phyloP scores from a whole-genome alignment of 2,113 vertebrate species.

The Tychaedon coryphoeus region DNA sequence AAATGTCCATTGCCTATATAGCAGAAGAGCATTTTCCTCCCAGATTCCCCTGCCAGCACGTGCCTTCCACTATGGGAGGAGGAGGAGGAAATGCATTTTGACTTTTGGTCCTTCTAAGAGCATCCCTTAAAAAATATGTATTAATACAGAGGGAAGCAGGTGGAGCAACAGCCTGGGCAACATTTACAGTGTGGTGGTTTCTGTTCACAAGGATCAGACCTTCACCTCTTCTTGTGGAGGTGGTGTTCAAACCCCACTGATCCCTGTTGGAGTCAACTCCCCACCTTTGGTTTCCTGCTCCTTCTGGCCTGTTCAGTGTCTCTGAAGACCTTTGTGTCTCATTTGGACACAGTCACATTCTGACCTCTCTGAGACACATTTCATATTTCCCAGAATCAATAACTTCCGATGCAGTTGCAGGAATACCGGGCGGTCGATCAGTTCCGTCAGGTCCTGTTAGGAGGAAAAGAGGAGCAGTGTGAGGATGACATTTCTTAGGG shows the following conservation, averaged over 20 bases:
- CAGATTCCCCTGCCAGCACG: not conserved
- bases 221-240: not conserved
- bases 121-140: not conserved
- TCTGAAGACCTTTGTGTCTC: conserved; percentile 10
- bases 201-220: not conserved
- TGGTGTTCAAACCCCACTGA: not conserved
- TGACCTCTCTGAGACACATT: conserved; percentile 49
- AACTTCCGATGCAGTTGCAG: conserved; percentile 39
- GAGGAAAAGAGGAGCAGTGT: not conserved
- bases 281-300: not conserved
- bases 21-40: not conserved
- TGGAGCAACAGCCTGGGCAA: not conserved
- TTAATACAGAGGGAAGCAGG: not conserved
- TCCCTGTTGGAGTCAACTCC: not conserved
- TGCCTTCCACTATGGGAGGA: not conserved
- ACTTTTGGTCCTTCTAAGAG: not conserved
- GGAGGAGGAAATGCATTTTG: not conserved
- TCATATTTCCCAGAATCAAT: conserved; percentile 59
- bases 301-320: not conserved
- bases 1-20: not conserved
- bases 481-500: conserved; percentile 22
- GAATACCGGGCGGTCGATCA: conserved; percentile 29
- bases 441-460: not conserved
- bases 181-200: not conserved
- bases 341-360: not conserved